Evolutionary conservation across 2,113 vertebrate species (phyloP).

Genomic region (Xenus cinereus): DNA sequence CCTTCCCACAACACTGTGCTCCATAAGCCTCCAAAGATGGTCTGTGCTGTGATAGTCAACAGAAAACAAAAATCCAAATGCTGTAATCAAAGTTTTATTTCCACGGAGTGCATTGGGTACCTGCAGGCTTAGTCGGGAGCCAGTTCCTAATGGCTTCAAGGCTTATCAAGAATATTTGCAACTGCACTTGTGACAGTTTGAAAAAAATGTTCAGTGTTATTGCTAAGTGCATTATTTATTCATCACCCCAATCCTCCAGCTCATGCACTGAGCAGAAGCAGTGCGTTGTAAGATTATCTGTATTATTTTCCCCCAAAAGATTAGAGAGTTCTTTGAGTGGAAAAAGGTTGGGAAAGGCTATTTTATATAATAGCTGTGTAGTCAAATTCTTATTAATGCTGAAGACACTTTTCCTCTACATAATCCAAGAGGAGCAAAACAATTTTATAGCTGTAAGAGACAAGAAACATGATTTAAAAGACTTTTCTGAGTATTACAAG

Average conservation of each 20-base stretch:
- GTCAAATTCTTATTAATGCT: not conserved
- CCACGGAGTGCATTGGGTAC: not conserved
- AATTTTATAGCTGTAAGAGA: not conserved
- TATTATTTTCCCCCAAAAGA: not conserved
- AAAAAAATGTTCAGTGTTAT: not conserved
- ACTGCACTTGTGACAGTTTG: not conserved
- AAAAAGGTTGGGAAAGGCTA: not conserved
- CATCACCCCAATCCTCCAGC: not conserved
- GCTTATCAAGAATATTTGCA: not conserved
- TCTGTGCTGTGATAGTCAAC: fast-evolving
- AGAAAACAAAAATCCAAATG: not conserved
- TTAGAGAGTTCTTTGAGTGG: not conserved
- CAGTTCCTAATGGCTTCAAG: not conserved
- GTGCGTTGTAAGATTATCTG: not conserved
- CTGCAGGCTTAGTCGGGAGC: not conserved
- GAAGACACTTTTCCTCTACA: not conserved
- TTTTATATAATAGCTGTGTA: not conserved
- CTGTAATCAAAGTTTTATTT: not conserved
- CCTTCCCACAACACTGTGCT: not conserved
- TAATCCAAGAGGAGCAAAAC: slow-evolving; percentile 28
- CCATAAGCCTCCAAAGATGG: not conserved
- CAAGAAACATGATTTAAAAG: slow-evolving; percentile 37
- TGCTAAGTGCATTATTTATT: not conserved
- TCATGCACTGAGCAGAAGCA: not conserved
- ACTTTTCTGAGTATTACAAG: slow-evolving; percentile 28